A percentile compares a stretch with the other conserved stretches of the same genome.
Conservation (phyloP, 2,113 vertebrate species). For the Nesogale talazaci region DNA sequence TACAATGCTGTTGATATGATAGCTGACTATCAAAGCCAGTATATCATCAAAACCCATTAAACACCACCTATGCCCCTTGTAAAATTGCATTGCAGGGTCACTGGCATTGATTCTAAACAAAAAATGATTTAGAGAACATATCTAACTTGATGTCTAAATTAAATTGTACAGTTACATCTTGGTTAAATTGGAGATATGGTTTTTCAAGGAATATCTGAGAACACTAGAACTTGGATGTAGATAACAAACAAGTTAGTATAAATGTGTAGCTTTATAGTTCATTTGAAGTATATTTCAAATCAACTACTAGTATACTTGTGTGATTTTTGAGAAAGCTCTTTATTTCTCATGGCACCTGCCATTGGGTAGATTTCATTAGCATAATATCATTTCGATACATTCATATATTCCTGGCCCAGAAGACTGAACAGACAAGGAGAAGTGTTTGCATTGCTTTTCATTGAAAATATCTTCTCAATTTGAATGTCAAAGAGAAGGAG, state of each 20-base stretch:
- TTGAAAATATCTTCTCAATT: constrained; percentile 62
- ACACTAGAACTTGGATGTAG: background rate
- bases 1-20: background rate
- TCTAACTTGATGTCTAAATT: background rate
- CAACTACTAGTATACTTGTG: constrained; percentile 20
- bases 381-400: constrained; percentile 68
- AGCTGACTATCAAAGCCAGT: background rate
- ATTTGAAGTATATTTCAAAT: constrained; percentile 41
- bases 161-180: background rate
- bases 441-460: constrained; percentile 62
- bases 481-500: constrained; percentile 66
- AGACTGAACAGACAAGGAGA: constrained; percentile 70
- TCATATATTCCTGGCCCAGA: constrained; percentile 74
- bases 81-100: background rate
- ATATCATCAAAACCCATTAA: background rate
- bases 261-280: background rate
- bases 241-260: background rate
- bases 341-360: constrained; percentile 71
- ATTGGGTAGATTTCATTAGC: constrained; percentile 75
- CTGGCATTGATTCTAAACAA: background rate
- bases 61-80: background rate
- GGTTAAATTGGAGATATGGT: background rate
- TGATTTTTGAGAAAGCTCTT: constrained; percentile 47
- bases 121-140: background rate
- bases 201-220: background rate